Evolutionary conservation across 2,888 invertebrate species (phyloP).

Genomic region (Leucophora obtusa): DNA sequence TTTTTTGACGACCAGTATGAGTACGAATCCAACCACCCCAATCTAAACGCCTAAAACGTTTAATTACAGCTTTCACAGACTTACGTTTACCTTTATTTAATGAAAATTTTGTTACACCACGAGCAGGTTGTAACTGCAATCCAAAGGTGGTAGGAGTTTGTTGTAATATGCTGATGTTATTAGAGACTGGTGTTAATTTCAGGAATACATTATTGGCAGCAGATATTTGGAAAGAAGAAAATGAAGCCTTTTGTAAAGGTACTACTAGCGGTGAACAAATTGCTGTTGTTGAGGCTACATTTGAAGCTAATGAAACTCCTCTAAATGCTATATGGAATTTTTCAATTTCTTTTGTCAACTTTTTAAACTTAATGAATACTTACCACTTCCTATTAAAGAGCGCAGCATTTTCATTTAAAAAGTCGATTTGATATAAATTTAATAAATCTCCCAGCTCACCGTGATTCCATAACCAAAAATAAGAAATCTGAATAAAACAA

Average conservation of each 20-base stretch:
- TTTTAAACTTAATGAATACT: slow-evolving; percentile 26
- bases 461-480: slow-evolving; percentile 66
- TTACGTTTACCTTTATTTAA: slow-evolving; percentile 86
- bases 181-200: slow-evolving; percentile 22
- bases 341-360: not conserved
- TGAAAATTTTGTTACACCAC: slow-evolving; percentile 88
- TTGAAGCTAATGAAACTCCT: slow-evolving; percentile 58
- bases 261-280: not conserved
- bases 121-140: slow-evolving; percentile 63
- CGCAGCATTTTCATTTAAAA: slow-evolving; percentile 69
- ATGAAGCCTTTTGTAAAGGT: slow-evolving; percentile 55
- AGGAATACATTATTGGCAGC: not conserved
- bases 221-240: slow-evolving; percentile 62
- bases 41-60: slow-evolving; percentile 88
- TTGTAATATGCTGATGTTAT: slow-evolving; percentile 19
- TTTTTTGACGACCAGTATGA: slow-evolving; percentile 86
- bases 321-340: slow-evolving; percentile 65
- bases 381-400: slow-evolving; percentile 71
- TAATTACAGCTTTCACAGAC: slow-evolving; percentile 84
- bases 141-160: not conserved
- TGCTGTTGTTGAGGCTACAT: not conserved
- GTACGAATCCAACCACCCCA: slow-evolving; percentile 96
- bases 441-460: not conserved
- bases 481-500: slow-evolving; percentile 1
- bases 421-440: slow-evolving; percentile 32